Conservation (phyloP, 1,140 invertebrate genomes). For the Lepidostoma basale region DNA sequence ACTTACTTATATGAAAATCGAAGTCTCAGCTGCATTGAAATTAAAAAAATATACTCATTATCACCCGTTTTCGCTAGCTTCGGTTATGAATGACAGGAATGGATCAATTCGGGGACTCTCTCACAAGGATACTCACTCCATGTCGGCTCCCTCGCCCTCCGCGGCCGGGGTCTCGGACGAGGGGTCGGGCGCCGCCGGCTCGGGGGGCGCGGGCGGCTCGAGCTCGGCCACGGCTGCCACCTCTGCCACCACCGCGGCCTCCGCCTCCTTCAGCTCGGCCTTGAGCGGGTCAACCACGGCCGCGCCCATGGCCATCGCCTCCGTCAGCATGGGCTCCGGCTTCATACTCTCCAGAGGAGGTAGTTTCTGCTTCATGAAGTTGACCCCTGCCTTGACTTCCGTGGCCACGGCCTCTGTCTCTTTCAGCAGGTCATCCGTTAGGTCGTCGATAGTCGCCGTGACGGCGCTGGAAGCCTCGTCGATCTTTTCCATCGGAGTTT, state of each 20-base stretch:
- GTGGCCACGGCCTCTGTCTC: conserved; percentile 32
- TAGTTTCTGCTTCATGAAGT: conserved; percentile 10
- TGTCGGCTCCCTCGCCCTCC: conserved; percentile 27
- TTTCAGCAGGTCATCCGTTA: conserved; percentile 39
- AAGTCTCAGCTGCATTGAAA: conserved; percentile 46
- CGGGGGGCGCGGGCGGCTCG: background rate
- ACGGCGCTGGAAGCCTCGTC: conserved; percentile 24
- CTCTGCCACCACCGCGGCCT: background rate
- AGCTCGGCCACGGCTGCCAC: conserved; percentile 3
- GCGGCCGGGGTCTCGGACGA: background rate
- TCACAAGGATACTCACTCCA: conserved; percentile 46
- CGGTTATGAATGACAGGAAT: conserved; percentile 12
- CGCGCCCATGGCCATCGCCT: background rate
- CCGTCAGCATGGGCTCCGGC: background rate
- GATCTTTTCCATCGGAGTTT: conserved; percentile 38
- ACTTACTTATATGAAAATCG: conserved; percentile 43
- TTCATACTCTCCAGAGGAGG: conserved; percentile 4
- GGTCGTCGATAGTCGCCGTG: conserved; percentile 31
- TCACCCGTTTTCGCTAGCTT: conserved; percentile 25
- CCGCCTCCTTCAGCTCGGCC: background rate
- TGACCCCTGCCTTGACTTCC: conserved; percentile 1
- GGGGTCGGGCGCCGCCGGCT: background rate
- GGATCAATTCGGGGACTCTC: no score
- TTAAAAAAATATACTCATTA: conserved; percentile 38
- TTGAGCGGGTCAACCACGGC: background rate